Conservation (phyloP, 2,797 vertebrate genomes). For the Epinephelus awoara region DNA sequence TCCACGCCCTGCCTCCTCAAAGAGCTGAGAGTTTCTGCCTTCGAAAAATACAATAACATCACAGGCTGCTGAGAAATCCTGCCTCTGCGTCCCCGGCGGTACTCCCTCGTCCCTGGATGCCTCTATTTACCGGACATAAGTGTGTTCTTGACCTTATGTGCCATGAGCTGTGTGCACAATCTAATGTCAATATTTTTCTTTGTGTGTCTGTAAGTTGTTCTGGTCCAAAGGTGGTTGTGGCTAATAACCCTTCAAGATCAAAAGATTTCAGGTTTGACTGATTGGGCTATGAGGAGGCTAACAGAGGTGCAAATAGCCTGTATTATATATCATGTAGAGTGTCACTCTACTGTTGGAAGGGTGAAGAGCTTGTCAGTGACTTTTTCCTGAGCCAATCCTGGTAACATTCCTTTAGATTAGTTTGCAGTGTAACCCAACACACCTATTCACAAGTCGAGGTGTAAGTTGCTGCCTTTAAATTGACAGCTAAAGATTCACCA, state of each 20-base stretch:
- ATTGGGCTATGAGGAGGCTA: background rate
- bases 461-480: too few species aligned
- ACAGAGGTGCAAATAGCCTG: background rate
- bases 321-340: background rate
- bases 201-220: background rate
- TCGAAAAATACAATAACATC: conserved; percentile 36
- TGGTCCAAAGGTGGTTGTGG: conserved; percentile 39
- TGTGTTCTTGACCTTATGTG: conserved; percentile 14
- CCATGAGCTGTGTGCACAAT: conserved; percentile 5
- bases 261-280: conserved; percentile 4
- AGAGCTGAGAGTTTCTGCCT: conserved; percentile 35
- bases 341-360: background rate
- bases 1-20: conserved; percentile 59
- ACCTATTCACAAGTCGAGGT: too few species aligned
- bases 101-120: background rate
- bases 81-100: conserved; percentile 15
- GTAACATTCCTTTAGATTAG: background rate
- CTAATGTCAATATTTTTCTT: conserved; percentile 51
- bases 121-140: conserved; percentile 1
- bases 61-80: conserved; percentile 40
- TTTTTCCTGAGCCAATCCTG: background rate
- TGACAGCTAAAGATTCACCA: too few species aligned
- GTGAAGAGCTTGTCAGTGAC: background rate
- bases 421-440: background rate
- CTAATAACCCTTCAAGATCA: conserved; percentile 25